These are phyloP conservation scores for Incurvaria masculella DNA, from an alignment of 2,888 invertebrate species.

Conservation along the genomic window DNA sequence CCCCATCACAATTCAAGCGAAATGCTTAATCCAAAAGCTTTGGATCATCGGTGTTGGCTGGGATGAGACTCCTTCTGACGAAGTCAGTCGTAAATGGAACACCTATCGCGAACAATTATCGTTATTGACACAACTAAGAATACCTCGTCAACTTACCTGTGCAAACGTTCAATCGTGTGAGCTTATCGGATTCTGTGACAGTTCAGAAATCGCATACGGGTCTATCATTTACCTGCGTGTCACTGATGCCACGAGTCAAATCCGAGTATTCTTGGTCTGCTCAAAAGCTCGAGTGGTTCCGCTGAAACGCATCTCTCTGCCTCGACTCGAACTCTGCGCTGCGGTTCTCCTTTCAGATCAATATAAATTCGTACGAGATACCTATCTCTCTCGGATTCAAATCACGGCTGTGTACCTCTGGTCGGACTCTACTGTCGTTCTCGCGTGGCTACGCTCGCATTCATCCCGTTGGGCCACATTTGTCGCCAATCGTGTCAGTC, in stretches of 20 bases:
- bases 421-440: slow-evolving; percentile 4
- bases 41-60: slow-evolving; percentile 5
- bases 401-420: not conserved
- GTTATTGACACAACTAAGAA: not conserved
- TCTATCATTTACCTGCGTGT: slow-evolving; percentile 8
- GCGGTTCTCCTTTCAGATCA: slow-evolving; percentile 9
- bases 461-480: slow-evolving; percentile 6
- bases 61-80: slow-evolving; percentile 8
- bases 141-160: not conserved
- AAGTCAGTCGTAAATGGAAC: not conserved
- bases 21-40: slow-evolving; percentile 11
- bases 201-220: slow-evolving; percentile 4
- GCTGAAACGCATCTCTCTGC: slow-evolving; percentile 6
- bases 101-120: not conserved
- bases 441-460: slow-evolving; percentile 10
- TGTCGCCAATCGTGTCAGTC: slow-evolving; percentile 12
- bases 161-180: not conserved
- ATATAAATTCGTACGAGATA: not conserved
- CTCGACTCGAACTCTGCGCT: slow-evolving; percentile 11
- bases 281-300: slow-evolving; percentile 11
- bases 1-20: slow-evolving; percentile 7
- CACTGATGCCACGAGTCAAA: not conserved
- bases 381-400: not conserved
- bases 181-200: slow-evolving; percentile 3
- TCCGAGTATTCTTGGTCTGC: slow-evolving; percentile 1